phyloP scores from a whole-genome alignment of 2,113 vertebrate species.

The Hipposideros armiger region DNA sequence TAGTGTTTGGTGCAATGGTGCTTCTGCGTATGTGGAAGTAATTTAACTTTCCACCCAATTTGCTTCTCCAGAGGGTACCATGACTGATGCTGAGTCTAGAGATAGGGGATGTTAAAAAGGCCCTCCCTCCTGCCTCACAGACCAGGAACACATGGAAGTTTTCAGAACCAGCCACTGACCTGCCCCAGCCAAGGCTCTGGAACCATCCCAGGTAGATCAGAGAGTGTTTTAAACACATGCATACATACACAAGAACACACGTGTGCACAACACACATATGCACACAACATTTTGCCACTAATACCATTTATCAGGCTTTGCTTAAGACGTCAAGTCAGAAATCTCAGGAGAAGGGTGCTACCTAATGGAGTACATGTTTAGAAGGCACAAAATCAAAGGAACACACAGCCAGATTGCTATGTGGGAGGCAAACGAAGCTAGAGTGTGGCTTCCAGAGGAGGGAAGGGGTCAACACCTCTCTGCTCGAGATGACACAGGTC shows the following conservation, averaged over 20 bases:
- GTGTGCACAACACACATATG: background rate
- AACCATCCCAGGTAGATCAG: background rate
- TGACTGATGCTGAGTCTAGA: background rate
- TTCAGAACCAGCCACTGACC: background rate
- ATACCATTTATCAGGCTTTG: background rate
- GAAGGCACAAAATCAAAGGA: background rate
- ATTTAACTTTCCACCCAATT: constrained; percentile 35
- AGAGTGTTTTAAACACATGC: background rate
- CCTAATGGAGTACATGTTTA: background rate
- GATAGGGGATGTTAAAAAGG: background rate
- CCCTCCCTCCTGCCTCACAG: fast-evolving
- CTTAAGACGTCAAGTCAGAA: background rate
- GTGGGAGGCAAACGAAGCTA: background rate
- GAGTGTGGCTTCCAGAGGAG: background rate
- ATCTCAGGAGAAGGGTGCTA: background rate
- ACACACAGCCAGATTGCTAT: fast-evolving
- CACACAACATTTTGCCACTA: background rate
- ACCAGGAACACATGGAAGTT: background rate
- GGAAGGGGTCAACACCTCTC: background rate
- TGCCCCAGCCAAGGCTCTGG: background rate
- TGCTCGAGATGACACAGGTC: background rate
- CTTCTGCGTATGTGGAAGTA: constrained; percentile 53
- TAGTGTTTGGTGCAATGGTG: constrained; percentile 66
- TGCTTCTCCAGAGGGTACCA: constrained; percentile 33
- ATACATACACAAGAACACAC: background rate